Conservation (phyloP, 2,113 vertebrate species). For the Diphyllodes magnificus region DNA sequence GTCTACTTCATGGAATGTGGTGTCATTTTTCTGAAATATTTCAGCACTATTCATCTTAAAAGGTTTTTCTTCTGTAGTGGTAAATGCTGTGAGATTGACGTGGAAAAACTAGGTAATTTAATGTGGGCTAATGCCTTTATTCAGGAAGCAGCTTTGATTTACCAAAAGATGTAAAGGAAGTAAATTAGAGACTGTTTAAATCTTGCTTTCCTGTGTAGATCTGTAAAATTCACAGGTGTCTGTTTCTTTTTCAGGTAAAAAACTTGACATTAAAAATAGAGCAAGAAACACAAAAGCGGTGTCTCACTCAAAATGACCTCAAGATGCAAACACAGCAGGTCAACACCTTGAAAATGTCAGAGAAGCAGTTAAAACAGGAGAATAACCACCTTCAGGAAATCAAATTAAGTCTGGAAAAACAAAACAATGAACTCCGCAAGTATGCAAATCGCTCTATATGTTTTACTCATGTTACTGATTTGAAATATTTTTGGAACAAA, state of each 20-base stretch:
- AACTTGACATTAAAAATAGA: slow-evolving; percentile 94
- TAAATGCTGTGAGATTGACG: background rate
- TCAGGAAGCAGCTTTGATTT: background rate
- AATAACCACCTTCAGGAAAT: slow-evolving; percentile 94
- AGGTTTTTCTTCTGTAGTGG: background rate
- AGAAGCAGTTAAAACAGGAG: slow-evolving; percentile 97
- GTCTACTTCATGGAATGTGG: background rate
- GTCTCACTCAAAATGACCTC: slow-evolving; percentile 92
- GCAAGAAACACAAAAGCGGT: slow-evolving; percentile 95
- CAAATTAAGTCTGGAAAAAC: slow-evolving; percentile 91
- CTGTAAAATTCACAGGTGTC: background rate
- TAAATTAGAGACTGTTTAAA: background rate
- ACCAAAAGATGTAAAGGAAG: background rate
- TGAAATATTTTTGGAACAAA: background rate
- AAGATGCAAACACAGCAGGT: slow-evolving; percentile 96
- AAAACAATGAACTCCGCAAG: slow-evolving; percentile 95
- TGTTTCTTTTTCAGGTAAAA: slow-evolving; percentile 82
- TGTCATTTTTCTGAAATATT: slow-evolving; percentile 7
- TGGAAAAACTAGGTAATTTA: background rate
- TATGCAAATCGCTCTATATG: slow-evolving; percentile 48
- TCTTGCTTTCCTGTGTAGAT: background rate
- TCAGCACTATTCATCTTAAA: background rate
- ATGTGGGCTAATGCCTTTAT: background rate
- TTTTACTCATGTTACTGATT: background rate
- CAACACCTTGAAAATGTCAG: slow-evolving; percentile 85